These are phyloP conservation scores for Diadema setosum DNA, from an alignment of 35 echinoderm and acorn worm species.

Conservation along the genomic window DNA sequence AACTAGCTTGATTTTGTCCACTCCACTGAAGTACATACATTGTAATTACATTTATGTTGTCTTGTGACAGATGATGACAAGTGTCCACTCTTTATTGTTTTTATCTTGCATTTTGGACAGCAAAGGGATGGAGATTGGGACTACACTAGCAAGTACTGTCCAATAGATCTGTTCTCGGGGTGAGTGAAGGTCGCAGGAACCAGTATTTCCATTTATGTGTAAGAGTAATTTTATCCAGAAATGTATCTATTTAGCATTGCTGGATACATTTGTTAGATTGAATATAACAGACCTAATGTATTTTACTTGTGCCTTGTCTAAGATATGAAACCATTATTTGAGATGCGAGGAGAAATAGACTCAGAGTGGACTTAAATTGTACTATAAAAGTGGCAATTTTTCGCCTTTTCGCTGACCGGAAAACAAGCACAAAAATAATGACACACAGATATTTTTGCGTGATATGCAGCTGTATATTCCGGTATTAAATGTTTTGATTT, in stretches of 20 bases:
- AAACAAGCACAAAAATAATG: no score
- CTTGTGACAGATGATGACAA: not conserved
- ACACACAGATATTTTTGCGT: no score
- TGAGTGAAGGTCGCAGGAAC: no score
- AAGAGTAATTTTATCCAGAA: not conserved
- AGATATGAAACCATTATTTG: not conserved
- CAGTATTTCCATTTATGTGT: not conserved
- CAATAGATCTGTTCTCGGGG: not conserved
- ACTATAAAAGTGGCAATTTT: no score
- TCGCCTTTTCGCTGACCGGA: no score
- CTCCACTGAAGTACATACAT: not conserved
- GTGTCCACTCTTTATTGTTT: not conserved
- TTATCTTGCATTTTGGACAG: not conserved
- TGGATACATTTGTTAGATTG: not conserved
- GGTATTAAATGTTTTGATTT: no score
- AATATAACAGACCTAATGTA: not conserved
- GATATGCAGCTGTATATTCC: no score
- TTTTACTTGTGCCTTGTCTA: not conserved
- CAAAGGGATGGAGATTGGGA: not conserved
- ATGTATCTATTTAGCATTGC: not conserved
- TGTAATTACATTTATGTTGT: not conserved
- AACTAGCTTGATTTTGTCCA: not conserved
- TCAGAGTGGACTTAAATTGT: no score
- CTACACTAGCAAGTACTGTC: slow-evolving; percentile 1
- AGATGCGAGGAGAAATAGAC: not conserved